A percentile compares a stretch with the other conserved stretches of the same genome.
These are phyloP conservation scores for Nesogale talazaci DNA, from an alignment of 2,113 vertebrate genomes.

Conservation along the genomic window DNA sequence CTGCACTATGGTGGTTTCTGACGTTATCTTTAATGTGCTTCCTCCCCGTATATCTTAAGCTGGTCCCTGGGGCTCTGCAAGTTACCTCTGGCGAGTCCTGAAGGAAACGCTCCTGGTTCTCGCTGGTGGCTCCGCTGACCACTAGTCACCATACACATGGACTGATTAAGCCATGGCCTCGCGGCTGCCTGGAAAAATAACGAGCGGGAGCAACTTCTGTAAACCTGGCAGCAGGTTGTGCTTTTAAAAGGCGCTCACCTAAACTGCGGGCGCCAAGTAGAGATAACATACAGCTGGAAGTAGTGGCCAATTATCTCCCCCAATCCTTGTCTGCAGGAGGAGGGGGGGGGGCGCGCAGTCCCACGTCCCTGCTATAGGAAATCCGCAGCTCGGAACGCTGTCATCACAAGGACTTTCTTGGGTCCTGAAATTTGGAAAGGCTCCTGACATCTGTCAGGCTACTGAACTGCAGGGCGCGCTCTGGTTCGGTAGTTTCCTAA, in stretches of 20 bases:
- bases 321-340: background rate
- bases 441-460: constrained; percentile 78
- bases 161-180: background rate
- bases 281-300: constrained; percentile 35
- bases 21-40: background rate
- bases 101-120: constrained; percentile 6
- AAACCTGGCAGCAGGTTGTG: constrained; percentile 2
- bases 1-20: background rate
- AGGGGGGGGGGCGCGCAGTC: background rate
- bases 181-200: too few species aligned
- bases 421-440: constrained; percentile 75
- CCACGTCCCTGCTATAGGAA: constrained; percentile 24
- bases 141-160: background rate
- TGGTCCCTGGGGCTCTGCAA: background rate
- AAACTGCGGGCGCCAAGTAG: background rate
- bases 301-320: background rate
- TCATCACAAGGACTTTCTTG: constrained; percentile 68
- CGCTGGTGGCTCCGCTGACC: background rate
- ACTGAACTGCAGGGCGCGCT: constrained; percentile 67
- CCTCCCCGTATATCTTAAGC: background rate
- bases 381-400: constrained; percentile 42
- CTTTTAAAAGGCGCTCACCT: constrained; percentile 20
- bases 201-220: too few species aligned
- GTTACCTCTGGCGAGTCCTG: background rate
- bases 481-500: constrained; percentile 77